Evolutionary conservation across 2,113 vertebrate species (phyloP).

Genomic region (Monopterus albus): DNA sequence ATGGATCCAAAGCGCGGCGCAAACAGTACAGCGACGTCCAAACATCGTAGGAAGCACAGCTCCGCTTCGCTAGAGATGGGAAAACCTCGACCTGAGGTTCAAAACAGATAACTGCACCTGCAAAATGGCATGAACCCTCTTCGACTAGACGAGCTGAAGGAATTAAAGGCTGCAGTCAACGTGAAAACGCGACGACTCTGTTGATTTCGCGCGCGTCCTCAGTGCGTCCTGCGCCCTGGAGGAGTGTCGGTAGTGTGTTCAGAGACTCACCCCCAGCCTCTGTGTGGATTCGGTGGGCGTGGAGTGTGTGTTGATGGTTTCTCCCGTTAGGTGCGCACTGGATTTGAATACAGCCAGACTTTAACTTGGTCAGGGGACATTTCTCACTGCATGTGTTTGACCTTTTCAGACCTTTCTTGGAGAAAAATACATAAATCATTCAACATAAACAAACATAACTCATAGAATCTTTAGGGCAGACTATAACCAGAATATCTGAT

Average conservation of each 20-base stretch:
- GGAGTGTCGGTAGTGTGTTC: constrained; percentile 42
- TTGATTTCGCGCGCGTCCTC: constrained; percentile 38
- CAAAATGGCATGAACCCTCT: too few relatives aligned
- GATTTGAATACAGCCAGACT: too few relatives aligned
- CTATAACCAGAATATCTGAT: neutral
- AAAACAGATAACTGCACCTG: neutral
- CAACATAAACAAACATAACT: too few relatives aligned
- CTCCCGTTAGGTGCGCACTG: too few relatives aligned
- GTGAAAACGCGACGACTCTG: neutral
- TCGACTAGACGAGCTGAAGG: too few relatives aligned
- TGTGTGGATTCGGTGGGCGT: constrained; percentile 50
- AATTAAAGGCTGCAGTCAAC: too few relatives aligned
- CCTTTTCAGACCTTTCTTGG: too few relatives aligned
- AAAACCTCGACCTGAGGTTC: neutral
- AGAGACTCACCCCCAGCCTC: constrained; percentile 25
- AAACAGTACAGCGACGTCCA: constrained; percentile 15
- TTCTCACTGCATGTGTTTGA: too few relatives aligned
- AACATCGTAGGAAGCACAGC: constrained; percentile 40
- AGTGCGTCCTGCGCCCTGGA: constrained; percentile 38
- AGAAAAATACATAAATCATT: too few relatives aligned
- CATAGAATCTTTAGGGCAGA: neutral
- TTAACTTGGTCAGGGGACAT: too few relatives aligned
- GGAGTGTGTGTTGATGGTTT: constrained; percentile 29
- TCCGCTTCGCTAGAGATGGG: neutral
- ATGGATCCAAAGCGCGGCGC: constrained; percentile 48